Conservation (phyloP, 2,113 vertebrate genomes). For the Tragulus kanchil region DNA sequence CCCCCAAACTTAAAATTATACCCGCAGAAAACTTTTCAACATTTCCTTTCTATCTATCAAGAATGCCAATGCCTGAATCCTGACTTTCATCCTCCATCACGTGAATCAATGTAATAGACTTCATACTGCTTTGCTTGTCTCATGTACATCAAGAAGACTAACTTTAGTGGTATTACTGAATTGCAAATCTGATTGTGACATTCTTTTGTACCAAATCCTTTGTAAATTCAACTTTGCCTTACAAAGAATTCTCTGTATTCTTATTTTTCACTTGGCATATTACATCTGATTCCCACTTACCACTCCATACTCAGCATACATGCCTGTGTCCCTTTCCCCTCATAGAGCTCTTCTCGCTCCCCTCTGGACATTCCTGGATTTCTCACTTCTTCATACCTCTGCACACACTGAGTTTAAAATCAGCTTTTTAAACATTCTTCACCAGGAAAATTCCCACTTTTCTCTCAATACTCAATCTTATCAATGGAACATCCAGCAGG, state of each 20-base stretch:
- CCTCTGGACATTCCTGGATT: not conserved
- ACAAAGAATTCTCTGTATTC: not conserved
- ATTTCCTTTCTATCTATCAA: not conserved
- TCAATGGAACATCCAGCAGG: not conserved
- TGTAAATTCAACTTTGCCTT: not conserved
- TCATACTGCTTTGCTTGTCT: too few species aligned
- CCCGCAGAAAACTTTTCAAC: not conserved
- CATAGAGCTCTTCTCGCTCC: not conserved
- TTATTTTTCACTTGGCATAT: not conserved
- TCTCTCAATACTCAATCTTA: not conserved
- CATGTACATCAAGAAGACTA: not conserved
- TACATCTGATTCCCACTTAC: not conserved
- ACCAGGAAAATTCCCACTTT: not conserved
- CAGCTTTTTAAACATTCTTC: not conserved
- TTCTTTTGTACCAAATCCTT: not conserved
- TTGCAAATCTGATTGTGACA: not conserved
- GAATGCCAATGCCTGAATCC: not conserved
- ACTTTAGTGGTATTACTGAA: not conserved
- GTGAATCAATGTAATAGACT: not conserved
- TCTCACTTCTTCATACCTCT: not conserved
- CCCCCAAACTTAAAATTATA: not conserved
- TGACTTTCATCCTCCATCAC: not conserved
- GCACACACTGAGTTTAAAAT: not conserved
- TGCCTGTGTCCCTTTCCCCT: not conserved
- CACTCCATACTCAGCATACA: not conserved